These are phyloP conservation scores for Sminthurides aquaticus DNA, from an alignment of 2,888 invertebrate genomes.

Conservation along the genomic window DNA sequence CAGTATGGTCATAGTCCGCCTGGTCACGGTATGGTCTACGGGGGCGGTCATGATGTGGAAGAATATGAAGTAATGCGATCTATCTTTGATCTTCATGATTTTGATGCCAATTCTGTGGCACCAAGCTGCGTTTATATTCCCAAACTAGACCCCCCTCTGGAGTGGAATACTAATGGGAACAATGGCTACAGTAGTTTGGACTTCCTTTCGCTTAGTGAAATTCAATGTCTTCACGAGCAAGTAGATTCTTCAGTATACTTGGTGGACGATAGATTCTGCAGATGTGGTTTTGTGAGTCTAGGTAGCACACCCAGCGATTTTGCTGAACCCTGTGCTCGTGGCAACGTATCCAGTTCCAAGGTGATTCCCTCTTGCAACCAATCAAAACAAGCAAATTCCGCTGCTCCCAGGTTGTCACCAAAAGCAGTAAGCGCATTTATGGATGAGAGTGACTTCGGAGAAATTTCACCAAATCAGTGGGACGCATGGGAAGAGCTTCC, in stretches of 20 bases:
- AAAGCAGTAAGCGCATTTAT: neutral
- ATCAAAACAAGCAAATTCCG: too few relatives aligned
- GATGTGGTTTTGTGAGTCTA: neutral
- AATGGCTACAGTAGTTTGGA: neutral
- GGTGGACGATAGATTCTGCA: neutral
- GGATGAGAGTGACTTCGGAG: neutral
- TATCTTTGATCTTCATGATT: conserved; percentile 9
- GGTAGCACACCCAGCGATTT: too few relatives aligned
- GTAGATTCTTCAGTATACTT: conserved; percentile 2
- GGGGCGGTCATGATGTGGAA: neutral
- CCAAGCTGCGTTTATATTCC: conserved; percentile 14
- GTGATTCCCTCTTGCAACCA: too few relatives aligned
- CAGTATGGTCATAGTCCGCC: neutral
- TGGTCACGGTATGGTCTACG: neutral
- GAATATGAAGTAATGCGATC: conserved; percentile 8
- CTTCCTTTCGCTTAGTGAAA: neutral
- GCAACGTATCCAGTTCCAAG: too few relatives aligned
- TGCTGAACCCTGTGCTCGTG: too few relatives aligned
- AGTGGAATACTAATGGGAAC: conserved; percentile 11
- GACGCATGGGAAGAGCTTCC: neutral
- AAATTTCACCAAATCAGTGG: neutral
- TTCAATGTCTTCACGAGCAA: conserved; percentile 3
- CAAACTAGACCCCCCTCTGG: neutral
- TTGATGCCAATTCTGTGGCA: neutral
- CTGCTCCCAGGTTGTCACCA: too few relatives aligned